Base-by-base conservation (phyloP, 2,797 vertebrate species). In the Balearica regulorum region DNA sequence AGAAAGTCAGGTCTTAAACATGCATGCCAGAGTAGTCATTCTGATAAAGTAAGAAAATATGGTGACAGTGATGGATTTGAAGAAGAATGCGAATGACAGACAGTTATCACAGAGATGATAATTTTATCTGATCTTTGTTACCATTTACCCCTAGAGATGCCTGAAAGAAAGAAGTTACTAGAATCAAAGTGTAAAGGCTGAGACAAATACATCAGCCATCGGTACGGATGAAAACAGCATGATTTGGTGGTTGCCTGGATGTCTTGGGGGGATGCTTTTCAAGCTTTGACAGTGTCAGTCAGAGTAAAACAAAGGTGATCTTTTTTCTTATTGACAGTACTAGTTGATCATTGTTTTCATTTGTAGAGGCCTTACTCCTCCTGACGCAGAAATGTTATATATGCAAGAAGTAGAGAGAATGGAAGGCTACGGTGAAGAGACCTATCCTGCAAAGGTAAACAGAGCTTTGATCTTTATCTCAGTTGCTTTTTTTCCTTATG, bases 401-500 rank as follows among this genome's bases (percentile, higher is more conserved):
- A 99, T 99, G 99, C 99, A 99, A 97, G 99, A 99, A 96, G 99
- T 99, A 69, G 99, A 99, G 97, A 98, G 99, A 94, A 99, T 99
- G 98, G 99, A 99, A 20, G 99, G 99, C 58, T 99, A 99, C 16
- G 99, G 99, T 29, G 99, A 99, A 93, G 99, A 99, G 97, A 99
- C 98, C 89, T 99, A 99, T 96, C 99, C 99, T 83, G 99, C 99
- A 54, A 99, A 99, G 99, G 99, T 99, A 96, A 93, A 62, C 8
- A 3, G 44, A 48, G 8, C 24, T 70, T 96, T 93, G 13, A n/a
- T 77, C 25, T 82, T 81, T 39, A 21, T 68, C 15, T 89, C 35
- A 6, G 29, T 33, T 88, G 6, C 11, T 43, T 60, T 82, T 78
- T 80, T 71, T n/a, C 13, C 21, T 17, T 53, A 2, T 73, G 60